These are phyloP conservation scores for Scaptomyza polygonia DNA, from an alignment of 2,888 invertebrate genomes.

Conservation along the genomic window DNA sequence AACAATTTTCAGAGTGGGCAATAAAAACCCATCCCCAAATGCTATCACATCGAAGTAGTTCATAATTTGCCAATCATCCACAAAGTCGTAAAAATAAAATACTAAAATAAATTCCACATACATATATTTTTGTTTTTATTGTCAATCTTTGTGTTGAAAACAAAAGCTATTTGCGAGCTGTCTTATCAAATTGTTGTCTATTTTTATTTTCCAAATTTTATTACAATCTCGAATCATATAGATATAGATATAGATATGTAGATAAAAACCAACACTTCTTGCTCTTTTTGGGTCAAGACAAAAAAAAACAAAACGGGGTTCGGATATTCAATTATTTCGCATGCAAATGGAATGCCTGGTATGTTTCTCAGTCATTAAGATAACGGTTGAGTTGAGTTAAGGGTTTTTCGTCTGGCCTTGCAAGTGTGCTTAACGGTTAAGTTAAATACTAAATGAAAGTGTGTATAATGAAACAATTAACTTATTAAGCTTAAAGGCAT, in stretches of 20 bases:
- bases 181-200: slow-evolving; percentile 53
- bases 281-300: slow-evolving; percentile 22
- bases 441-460: slow-evolving; percentile 5
- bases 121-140: background rate
- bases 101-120: slow-evolving; percentile 44
- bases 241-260: slow-evolving; percentile 27
- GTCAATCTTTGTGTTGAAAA: slow-evolving; percentile 8
- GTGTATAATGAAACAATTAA: slow-evolving; percentile 18
- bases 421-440: slow-evolving; percentile 18
- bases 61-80: slow-evolving; percentile 64
- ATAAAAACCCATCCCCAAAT: too few species aligned
- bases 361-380: slow-evolving; percentile 36
- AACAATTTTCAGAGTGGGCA: too few species aligned
- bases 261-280: slow-evolving; percentile 8
- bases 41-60: slow-evolving; percentile 55
- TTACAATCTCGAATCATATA: slow-evolving; percentile 14
- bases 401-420: background rate
- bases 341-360: slow-evolving; percentile 47
- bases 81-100: slow-evolving; percentile 45
- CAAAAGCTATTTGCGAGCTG: slow-evolving; percentile 52
- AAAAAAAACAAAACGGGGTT: slow-evolving; percentile 7
- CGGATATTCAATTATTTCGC: slow-evolving; percentile 27
- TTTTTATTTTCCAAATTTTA: too few species aligned
- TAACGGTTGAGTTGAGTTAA: slow-evolving; percentile 26
- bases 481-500: slow-evolving; percentile 25